These are phyloP conservation scores for Chirona hameri DNA, from an alignment of 2,888 invertebrate species.

Conservation along the genomic window DNA sequence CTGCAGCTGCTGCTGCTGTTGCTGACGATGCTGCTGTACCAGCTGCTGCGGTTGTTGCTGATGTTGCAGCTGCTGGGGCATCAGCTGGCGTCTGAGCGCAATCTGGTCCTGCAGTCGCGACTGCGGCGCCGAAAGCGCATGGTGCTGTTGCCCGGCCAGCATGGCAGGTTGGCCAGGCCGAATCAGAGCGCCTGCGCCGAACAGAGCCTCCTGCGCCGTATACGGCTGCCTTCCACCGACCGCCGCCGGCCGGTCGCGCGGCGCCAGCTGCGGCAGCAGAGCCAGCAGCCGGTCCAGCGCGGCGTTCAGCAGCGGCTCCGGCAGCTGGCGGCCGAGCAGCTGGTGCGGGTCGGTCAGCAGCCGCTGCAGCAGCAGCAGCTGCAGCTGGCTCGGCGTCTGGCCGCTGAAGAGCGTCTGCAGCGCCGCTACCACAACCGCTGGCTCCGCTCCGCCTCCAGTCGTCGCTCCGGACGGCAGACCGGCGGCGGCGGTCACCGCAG, in stretches of 20 bases:
- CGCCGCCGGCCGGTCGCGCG: background rate
- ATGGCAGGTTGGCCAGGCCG: background rate
- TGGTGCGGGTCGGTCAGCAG: slow-evolving; percentile 11
- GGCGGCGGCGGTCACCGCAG: background rate
- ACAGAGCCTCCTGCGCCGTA: no score
- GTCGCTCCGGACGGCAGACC: background rate
- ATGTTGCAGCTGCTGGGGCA: background rate
- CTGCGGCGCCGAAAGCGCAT: background rate
- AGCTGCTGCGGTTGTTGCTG: background rate
- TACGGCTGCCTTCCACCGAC: background rate
- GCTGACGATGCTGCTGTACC: background rate
- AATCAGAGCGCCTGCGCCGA: background rate
- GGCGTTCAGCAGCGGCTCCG: slow-evolving; percentile 22
- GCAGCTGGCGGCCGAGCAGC: slow-evolving; percentile 6
- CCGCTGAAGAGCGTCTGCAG: background rate
- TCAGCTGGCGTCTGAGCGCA: background rate
- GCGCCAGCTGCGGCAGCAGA: slow-evolving; percentile 2
- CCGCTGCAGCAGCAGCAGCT: slow-evolving; percentile 6
- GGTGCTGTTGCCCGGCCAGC: background rate
- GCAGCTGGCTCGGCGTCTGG: background rate
- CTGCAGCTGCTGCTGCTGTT: no score
- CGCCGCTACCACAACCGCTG: background rate
- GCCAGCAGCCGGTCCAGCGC: slow-evolving; percentile 14
- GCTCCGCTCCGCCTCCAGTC: background rate
- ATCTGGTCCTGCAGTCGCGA: background rate